phyloP scores from a whole-genome alignment of 1,140 invertebrate species.

The Lamellibrachia luymesi region DNA sequence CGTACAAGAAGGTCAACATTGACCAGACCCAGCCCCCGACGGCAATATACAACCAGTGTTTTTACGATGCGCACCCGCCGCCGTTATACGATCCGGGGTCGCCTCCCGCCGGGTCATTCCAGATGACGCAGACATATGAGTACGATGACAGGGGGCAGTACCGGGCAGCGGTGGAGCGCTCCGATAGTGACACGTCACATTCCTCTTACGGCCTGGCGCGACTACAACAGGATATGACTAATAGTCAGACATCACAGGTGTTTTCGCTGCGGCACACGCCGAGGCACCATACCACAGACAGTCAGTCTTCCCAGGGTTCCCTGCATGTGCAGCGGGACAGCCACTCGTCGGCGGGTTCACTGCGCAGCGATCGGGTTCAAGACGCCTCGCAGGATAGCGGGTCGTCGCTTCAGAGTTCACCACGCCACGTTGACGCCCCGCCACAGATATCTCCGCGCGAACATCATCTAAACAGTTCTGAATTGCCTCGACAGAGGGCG shows the following conservation, averaged over 20 bases:
- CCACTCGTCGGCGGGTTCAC: slow-evolving; percentile 50
- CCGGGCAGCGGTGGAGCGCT: slow-evolving; percentile 34
- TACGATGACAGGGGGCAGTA: slow-evolving; percentile 23
- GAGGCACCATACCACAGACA: slow-evolving; percentile 49
- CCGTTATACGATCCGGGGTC: neutral
- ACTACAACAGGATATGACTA: slow-evolving; percentile 23
- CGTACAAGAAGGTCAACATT: slow-evolving; percentile 44
- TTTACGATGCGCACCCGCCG: slow-evolving; percentile 18
- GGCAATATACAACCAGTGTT: slow-evolving; percentile 23
- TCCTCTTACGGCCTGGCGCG: slow-evolving; percentile 34
- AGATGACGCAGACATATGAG: slow-evolving; percentile 6
- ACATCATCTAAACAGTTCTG: slow-evolving; percentile 6
- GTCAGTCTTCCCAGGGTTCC: slow-evolving; percentile 56
- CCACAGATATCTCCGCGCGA: neutral
- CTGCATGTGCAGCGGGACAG: slow-evolving; percentile 53
- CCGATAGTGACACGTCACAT: slow-evolving; percentile 54
- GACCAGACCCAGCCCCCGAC: slow-evolving; percentile 29
- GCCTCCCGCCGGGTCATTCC: neutral
- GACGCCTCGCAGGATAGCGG: neutral
- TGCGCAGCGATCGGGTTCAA: slow-evolving; percentile 30
- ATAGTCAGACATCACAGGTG: neutral
- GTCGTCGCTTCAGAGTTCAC: neutral
- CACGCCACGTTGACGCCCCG: neutral
- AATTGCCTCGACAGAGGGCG: neutral
- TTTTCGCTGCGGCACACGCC: neutral